These are phyloP conservation scores for Drosophila cognata DNA, from an alignment of 2,888 invertebrate genomes.

Conservation along the genomic window DNA sequence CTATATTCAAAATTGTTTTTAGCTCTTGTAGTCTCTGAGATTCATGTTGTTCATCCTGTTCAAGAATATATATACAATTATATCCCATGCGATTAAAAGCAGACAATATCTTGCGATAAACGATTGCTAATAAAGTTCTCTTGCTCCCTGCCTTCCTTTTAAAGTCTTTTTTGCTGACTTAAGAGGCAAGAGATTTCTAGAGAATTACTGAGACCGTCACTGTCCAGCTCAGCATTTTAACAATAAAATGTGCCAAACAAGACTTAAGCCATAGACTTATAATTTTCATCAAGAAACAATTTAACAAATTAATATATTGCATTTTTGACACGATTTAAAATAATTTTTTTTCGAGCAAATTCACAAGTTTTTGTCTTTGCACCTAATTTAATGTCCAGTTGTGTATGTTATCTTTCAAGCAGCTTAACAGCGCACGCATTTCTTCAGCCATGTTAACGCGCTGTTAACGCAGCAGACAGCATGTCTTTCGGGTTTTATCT, in stretches of 20 bases:
- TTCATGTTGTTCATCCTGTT: no score
- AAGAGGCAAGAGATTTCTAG: no score
- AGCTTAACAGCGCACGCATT: constrained; percentile 5
- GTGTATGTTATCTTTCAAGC: not conserved
- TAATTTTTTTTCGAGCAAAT: not conserved
- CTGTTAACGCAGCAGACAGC: constrained; percentile 6
- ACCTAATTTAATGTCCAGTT: not conserved
- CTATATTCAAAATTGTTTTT: no score
- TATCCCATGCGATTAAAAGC: no score
- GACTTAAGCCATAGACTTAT: not conserved
- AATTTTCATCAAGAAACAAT: not conserved
- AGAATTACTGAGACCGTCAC: no score
- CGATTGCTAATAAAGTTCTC: no score
- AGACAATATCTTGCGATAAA: no score
- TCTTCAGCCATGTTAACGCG: not conserved
- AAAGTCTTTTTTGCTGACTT: no score
- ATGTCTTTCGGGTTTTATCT: not conserved
- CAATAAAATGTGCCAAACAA: not conserved
- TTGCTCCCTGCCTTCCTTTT: no score
- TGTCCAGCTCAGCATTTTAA: not conserved
- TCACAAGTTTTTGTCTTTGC: not conserved
- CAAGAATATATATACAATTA: no score
- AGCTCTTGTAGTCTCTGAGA: no score
- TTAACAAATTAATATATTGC: not conserved
- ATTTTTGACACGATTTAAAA: not conserved